phyloP scores from a whole-genome alignment of 1,140 invertebrate genomes.

The Drosophila bocqueti region DNA sequence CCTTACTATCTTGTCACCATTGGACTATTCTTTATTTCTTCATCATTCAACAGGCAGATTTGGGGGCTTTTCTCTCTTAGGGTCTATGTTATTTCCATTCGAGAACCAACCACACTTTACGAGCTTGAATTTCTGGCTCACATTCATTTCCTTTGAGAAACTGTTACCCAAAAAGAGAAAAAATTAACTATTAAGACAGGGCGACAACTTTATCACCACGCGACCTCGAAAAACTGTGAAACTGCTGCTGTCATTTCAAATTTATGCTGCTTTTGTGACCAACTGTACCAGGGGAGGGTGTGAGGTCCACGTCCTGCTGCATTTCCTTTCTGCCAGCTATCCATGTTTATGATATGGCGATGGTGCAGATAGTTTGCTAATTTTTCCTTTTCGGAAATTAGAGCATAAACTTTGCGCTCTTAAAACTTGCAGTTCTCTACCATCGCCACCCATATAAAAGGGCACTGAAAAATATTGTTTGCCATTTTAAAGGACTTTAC shows the following conservation, averaged over 20 bases:
- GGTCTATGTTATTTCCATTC: constrained; percentile 11
- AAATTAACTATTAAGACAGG: constrained; percentile 12
- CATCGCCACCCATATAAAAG: constrained; percentile 12
- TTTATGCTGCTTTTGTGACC: constrained; percentile 81
- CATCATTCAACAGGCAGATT: constrained; percentile 54
- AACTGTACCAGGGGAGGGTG: constrained; percentile 41
- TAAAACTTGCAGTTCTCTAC: constrained; percentile 56
- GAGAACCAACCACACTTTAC: constrained; percentile 58
- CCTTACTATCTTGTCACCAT: not conserved
- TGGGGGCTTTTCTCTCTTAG: constrained; percentile 3
- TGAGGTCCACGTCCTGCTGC: constrained; percentile 27
- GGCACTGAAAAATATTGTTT: not conserved
- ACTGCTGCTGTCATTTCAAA: constrained; percentile 79
- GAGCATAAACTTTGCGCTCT: constrained; percentile 77
- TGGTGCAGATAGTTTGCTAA: constrained; percentile 81
- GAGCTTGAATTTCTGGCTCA: constrained; percentile 10
- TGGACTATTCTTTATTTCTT: constrained; percentile 12
- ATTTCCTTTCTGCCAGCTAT: constrained; percentile 49
- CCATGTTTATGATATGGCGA: constrained; percentile 79
- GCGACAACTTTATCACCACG: constrained; percentile 70
- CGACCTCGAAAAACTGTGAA: constrained; percentile 80
- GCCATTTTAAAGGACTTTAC: not conserved
- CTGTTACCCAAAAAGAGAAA: constrained; percentile 13
- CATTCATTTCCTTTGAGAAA: constrained; percentile 38
- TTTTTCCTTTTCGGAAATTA: constrained; percentile 83